These are phyloP conservation scores for Tamandua tetradactyla DNA, from an alignment of 2,797 vertebrate genomes.

Conservation along the genomic window DNA sequence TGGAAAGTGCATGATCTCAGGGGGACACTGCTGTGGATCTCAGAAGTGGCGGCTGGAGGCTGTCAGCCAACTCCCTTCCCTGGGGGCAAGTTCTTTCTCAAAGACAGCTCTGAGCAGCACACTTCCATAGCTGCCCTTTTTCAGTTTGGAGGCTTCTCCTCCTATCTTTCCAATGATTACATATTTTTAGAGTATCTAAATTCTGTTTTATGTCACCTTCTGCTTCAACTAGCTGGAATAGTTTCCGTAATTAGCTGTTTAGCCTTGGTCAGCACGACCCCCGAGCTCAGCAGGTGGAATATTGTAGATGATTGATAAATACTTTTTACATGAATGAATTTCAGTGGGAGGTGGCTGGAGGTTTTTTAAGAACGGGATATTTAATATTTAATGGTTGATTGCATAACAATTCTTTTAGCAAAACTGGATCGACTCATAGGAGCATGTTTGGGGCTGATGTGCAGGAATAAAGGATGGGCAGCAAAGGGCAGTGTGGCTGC, in stretches of 20 bases:
- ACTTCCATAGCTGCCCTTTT: not conserved
- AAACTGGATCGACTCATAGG: not conserved
- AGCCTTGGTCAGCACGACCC: not conserved
- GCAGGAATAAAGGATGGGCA: not conserved
- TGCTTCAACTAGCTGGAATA: not conserved
- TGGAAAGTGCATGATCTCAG: not conserved
- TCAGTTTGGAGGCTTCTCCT: not conserved
- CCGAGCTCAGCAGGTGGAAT: not conserved
- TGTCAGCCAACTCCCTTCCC: not conserved
- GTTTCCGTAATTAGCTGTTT: slow-evolving; percentile 3
- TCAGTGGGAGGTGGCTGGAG: not conserved
- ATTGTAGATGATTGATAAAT: not conserved
- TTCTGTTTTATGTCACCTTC: slow-evolving; percentile 38
- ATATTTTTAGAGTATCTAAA: not conserved
- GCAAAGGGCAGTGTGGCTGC: not conserved
- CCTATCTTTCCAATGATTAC: not conserved
- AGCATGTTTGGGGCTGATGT: not conserved
- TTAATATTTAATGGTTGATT: slow-evolving; percentile 39
- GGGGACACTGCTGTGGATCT: not conserved
- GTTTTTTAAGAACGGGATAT: not conserved
- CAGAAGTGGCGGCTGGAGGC: not conserved
- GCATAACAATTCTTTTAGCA: not conserved
- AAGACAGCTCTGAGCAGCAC: not conserved
- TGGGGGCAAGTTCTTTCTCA: not conserved
- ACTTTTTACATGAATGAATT: not conserved